phyloP scores from a whole-genome alignment of 2,113 vertebrate species.

The Corythoichthys haematopterus region DNA sequence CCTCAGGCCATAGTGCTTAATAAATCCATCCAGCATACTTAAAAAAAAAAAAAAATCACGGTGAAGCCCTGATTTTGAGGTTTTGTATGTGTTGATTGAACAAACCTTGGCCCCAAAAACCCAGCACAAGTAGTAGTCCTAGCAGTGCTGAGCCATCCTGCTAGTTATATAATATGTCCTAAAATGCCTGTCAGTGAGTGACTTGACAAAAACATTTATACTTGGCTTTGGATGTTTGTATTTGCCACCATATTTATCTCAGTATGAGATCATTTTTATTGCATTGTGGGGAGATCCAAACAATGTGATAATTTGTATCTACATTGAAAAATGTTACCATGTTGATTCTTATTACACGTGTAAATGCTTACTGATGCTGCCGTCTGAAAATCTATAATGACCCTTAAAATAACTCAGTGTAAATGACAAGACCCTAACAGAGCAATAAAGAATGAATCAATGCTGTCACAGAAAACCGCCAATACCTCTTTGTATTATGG shows the following conservation, averaged over 20 bases:
- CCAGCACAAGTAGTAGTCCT: too few species aligned
- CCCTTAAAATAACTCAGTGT: neutral
- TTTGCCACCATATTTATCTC: too few species aligned
- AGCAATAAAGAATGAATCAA: neutral
- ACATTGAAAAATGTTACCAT: neutral
- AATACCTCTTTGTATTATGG: slow-evolving; percentile 78
- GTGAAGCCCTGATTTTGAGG: too few species aligned
- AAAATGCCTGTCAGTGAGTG: too few species aligned
- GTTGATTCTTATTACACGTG: neutral
- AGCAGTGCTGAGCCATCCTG: too few species aligned
- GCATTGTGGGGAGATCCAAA: neutral
- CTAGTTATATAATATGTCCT: too few species aligned
- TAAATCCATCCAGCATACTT: too few species aligned
- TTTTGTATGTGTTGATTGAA: too few species aligned
- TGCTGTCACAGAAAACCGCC: neutral
- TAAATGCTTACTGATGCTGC: neutral
- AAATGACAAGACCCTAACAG: neutral
- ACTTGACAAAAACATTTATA: neutral
- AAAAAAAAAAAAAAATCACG: too few species aligned
- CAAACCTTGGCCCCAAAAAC: too few species aligned
- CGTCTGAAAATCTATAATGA: slow-evolving; percentile 10
- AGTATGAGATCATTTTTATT: neutral
- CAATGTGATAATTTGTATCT: neutral
- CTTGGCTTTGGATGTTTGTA: too few species aligned
- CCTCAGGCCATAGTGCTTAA: too few species aligned